Percentiles rank a stretch among this genome's conserved stretches.
phyloP scores from a whole-genome alignment of 2,113 vertebrate species.

The Glareola pratincola region DNA sequence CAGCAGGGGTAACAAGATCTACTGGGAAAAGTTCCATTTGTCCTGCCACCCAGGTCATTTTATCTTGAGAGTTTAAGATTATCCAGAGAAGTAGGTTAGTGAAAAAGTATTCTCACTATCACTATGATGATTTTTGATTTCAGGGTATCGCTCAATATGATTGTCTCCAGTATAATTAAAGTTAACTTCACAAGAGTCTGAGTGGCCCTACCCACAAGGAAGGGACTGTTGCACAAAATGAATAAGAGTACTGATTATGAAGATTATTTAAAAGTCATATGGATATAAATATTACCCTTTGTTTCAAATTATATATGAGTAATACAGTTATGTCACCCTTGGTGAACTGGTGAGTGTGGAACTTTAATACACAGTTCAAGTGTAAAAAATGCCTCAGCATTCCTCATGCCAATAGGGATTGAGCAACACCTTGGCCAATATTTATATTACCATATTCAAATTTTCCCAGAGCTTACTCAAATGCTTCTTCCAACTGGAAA shows the following conservation, averaged over 20 bases:
- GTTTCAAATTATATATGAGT: not conserved
- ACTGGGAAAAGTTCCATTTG: not conserved
- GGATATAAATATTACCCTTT: not conserved
- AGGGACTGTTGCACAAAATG: not conserved
- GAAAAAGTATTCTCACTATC: not conserved
- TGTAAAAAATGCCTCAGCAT: not conserved
- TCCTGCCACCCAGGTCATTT: not conserved
- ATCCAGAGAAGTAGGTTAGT: not conserved
- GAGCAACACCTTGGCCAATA: not conserved
- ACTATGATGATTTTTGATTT: not conserved
- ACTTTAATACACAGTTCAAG: not conserved
- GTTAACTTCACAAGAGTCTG: not conserved
- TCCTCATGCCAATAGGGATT: not conserved
- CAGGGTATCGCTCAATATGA: accelerated
- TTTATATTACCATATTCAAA: not conserved
- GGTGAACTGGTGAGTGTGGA: not conserved
- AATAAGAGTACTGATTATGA: not conserved
- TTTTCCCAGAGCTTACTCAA: not conserved
- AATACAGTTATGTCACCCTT: not conserved
- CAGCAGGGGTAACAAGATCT: not conserved
- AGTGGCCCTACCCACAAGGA: not conserved
- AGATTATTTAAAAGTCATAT: not conserved
- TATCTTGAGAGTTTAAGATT: not conserved
- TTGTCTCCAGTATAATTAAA: not conserved
- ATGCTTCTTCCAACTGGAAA: not conserved